Percentiles rank a stretch among this genome's conserved stretches.
phyloP scores from a whole-genome alignment of 2,888 invertebrate genomes.

The Carterocephalus palaemon region DNA sequence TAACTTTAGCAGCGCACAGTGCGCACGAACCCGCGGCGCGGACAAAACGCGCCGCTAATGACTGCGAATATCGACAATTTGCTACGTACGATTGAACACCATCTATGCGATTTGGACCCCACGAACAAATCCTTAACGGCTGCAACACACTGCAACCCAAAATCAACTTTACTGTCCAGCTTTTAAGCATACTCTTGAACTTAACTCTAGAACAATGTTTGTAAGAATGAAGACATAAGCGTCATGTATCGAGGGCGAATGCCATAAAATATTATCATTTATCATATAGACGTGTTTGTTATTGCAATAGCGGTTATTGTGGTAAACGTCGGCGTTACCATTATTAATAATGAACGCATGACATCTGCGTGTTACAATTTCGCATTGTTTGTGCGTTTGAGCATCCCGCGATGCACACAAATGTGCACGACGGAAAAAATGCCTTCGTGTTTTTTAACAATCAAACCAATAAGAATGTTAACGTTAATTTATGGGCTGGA shows the following conservation, averaged over 20 bases:
- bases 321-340: slow-evolving; percentile 72
- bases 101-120: slow-evolving; percentile 70
- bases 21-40: slow-evolving; percentile 36
- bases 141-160: slow-evolving; percentile 25
- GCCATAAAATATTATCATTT: slow-evolving; percentile 75
- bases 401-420: slow-evolving; percentile 42
- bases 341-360: slow-evolving; percentile 63
- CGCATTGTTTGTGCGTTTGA: slow-evolving; percentile 48
- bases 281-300: slow-evolving; percentile 72
- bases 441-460: slow-evolving; percentile 7
- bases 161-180: slow-evolving; percentile 20
- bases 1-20: slow-evolving; percentile 40
- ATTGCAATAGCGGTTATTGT: slow-evolving; percentile 67
- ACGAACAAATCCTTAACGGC: slow-evolving; percentile 46
- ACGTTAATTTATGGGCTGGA: not conserved
- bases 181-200: slow-evolving; percentile 31
- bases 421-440: slow-evolving; percentile 34
- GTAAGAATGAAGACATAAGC: slow-evolving; percentile 67
- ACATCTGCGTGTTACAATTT: slow-evolving; percentile 61
- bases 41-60: slow-evolving; percentile 65
- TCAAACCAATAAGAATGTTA: not conserved
- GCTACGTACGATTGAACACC: slow-evolving; percentile 73
- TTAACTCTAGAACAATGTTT: slow-evolving; percentile 37
- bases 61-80: slow-evolving; percentile 73
- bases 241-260: slow-evolving; percentile 64